Base-by-base conservation (phyloP, 2,888 invertebrate species). In the Gari tellinella region DNA sequence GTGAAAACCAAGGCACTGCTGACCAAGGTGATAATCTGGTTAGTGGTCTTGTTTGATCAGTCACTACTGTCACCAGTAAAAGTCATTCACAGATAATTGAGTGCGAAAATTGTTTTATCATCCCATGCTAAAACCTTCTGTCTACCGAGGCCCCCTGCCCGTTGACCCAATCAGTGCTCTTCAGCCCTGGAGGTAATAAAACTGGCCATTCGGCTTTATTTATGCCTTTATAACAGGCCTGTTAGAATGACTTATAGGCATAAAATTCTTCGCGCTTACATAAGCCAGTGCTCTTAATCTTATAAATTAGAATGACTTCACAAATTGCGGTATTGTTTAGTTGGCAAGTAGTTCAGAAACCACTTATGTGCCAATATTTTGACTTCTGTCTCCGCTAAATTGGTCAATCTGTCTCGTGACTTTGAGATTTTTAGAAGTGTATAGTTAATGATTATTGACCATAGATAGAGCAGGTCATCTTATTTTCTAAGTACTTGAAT, bases 21-120 rank as follows among this genome's bases (percentile, higher is more conserved):
- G 5, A 31, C 40, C 25, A 51, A 69, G 52, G 58, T 63, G 69
- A 62, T 69, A 67, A 67, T 67, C 60, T 60, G 23, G 15, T 4
- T 14, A 26, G 10, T 23, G 41, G 8, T 31, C 37, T 57, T 58
- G 46, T 58, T 61, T 67, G 61, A 61, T 55, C 53, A 55, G 55
- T 62, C 57, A 62, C 43, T 51, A 56, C 53, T 46, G 55, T 62
- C 57, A 62, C 43, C 57, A 56, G 69, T 69, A 17, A 64, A 64
- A 64, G 68, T 63, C 66, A 70, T 58, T 58, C 57, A 48, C 43
- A 43, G 58, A 58, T 70, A 70, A 66, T 75, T 69, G 53, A 75
- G 70, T 66, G 75, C 66, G 69, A 75, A 70, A 70, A 58, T 70
- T 41, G 51, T 73, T 66, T 70, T 70, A 69, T 69, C 63, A 58